A percentile compares a stretch with the other conserved stretches of the same genome.
Conservation (phyloP, 2,888 invertebrate species). For the Hymenopus coronatus region DNA sequence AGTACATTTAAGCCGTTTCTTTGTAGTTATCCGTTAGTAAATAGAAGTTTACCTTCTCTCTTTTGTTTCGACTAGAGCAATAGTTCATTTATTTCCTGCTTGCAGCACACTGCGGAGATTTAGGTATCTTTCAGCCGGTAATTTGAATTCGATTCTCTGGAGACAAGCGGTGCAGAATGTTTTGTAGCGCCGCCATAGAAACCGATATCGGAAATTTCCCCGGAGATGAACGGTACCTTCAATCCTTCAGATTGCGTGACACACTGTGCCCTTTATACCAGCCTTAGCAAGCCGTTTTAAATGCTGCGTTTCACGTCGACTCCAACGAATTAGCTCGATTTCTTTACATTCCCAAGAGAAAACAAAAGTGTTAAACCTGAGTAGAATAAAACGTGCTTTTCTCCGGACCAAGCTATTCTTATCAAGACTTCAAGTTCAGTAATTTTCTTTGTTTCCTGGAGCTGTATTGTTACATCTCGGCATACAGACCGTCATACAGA, state of each 20-base stretch:
- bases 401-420: no score
- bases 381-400: not conserved
- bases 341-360: not conserved
- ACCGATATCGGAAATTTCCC: not conserved
- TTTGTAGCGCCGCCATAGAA: not conserved
- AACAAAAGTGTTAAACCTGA: not conserved
- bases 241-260: not conserved
- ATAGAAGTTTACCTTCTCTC: no score
- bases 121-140: not conserved
- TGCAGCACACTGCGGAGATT: not conserved
- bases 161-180: not conserved
- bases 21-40: no score
- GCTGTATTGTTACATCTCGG: no score
- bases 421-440: no score
- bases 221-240: not conserved
- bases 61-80: no score
- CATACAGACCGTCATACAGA: no score
- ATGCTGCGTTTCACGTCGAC: not conserved
- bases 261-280: not conserved
- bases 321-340: not conserved
- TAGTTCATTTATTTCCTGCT: no score
- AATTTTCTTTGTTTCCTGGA: no score
- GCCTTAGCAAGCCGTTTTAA: not conserved
- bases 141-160: not conserved
- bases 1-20: no score